These are phyloP conservation scores for Oxyruncus cristatus DNA, from an alignment of 2,113 vertebrate genomes.

Conservation along the genomic window DNA sequence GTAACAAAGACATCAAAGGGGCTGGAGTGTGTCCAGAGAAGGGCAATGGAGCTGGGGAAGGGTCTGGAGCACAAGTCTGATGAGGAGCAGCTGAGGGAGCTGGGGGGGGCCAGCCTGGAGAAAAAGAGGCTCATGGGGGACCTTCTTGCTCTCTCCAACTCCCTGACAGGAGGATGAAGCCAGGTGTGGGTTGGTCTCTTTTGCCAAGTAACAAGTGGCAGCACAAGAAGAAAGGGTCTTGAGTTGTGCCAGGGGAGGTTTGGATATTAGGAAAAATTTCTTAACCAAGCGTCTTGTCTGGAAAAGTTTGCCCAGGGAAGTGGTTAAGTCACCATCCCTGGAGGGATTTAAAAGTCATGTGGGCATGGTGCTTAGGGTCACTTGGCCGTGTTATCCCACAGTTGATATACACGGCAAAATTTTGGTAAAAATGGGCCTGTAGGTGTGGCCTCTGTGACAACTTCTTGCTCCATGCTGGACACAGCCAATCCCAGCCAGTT, in stretches of 20 bases:
- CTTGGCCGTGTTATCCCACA: background rate
- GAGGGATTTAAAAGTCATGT: no score
- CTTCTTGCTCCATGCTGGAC: background rate
- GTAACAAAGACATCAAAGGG: background rate
- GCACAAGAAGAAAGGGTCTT: no score
- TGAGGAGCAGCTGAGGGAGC: background rate
- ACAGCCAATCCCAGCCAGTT: background rate
- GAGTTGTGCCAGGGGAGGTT: no score
- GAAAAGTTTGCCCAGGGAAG: no score
- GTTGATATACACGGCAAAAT: background rate
- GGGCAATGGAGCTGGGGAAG: background rate
- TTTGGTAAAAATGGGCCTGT: background rate
- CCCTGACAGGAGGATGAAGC: no score
- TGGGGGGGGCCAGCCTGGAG: background rate
- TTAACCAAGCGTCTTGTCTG: no score
- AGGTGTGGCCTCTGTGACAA: background rate
- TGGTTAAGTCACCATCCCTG: no score
- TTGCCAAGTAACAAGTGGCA: no score
- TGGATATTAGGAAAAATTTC: no score
- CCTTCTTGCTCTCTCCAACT: no score
- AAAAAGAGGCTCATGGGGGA: no score
- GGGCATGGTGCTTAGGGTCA: background rate
- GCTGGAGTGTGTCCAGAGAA: background rate
- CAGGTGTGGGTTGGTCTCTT: no score
- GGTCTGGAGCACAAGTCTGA: background rate